Base-by-base conservation (phyloP, 2,888 invertebrate species). In the Cyrtodaria siliqua region DNA sequence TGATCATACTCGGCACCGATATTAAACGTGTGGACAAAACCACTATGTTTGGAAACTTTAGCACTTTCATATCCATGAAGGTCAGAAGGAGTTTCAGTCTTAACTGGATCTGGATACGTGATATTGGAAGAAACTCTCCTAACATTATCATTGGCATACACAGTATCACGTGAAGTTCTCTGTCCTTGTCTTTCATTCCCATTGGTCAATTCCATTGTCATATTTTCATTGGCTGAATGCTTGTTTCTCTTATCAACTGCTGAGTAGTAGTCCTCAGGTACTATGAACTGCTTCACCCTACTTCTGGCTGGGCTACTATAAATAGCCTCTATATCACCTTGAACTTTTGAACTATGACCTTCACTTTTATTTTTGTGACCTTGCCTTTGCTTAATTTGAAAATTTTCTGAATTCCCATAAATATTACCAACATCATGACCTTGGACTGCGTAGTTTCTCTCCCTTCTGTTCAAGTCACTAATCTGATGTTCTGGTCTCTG, bases 231-330 rank as follows among this genome's bases (percentile, higher is more conserved):
- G 33, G 33, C 4, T 33, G 33, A 33, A 16, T 20, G 26, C 29
- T 27, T 24, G 27, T 18, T 53, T 2, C 53, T 63, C 27, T 63
- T 52, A 20, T 63, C 38, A 24, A 63, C 26, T 1, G 63, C 26
- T 20, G 63, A 40, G 29, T 80, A 80, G 27, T 80, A 80, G 38
- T 80, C 69, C 23, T 80, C 79, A 0, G 79, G 79, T 2, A 80
- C 79, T 23, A 80, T 76, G 33, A 27, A 75, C 33, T 80, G 79
- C 27, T 80, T 80, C 6, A 80, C 79, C 29, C 63, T 71, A 49
- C 75, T 79, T 56, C 50, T 62, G 14, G 57, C 52, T 38, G 75
- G 75, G 50, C 60, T 69, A 55, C 55, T 75, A 57, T 75, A 75
- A 4, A 69, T 27, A 29, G 44, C 47, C 14, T 64, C 71, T 40